Conservation (phyloP, 2,113 vertebrate genomes). For the Zosterops lateralis region DNA sequence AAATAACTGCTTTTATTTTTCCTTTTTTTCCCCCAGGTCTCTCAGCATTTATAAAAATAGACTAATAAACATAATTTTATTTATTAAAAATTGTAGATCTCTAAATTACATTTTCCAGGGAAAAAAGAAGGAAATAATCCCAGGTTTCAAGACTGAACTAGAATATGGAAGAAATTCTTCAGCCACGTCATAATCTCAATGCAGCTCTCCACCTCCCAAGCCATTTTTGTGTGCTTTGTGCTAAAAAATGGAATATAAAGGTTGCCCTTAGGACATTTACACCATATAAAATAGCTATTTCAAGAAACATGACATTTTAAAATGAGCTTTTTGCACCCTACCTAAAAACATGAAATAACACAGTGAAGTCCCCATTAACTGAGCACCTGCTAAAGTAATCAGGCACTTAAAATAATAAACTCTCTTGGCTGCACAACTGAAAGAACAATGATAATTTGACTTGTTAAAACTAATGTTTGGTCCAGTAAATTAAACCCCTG, state of each 20-base stretch:
- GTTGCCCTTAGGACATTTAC: neutral
- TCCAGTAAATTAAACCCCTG: conserved; percentile 17
- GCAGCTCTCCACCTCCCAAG: neutral
- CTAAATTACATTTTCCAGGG: neutral
- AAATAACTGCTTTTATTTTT: neutral
- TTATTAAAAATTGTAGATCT: neutral
- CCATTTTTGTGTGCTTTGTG: neutral
- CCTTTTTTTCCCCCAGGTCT: rapidly evolving
- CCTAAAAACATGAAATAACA: conserved; percentile 50
- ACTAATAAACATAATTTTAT: neutral
- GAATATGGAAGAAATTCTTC: neutral
- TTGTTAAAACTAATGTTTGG: conserved; percentile 47
- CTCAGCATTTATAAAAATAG: neutral
- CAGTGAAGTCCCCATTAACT: conserved; percentile 25
- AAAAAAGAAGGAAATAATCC: neutral
- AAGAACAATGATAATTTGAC: conserved; percentile 43
- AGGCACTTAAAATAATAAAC: conserved; percentile 46
- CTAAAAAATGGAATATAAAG: conserved; percentile 24
- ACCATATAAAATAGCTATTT: conserved; percentile 29
- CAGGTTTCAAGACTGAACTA: neutral
- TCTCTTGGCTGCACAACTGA: neutral
- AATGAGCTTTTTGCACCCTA: conserved; percentile 30
- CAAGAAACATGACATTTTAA: conserved; percentile 3
- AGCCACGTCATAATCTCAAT: rapidly evolving
- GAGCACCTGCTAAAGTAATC: conserved; percentile 64